A percentile compares a stretch with the other conserved stretches of the same genome.
Conservation (phyloP, 1,140 invertebrate genomes). For the Zaprionus capensis region DNA sequence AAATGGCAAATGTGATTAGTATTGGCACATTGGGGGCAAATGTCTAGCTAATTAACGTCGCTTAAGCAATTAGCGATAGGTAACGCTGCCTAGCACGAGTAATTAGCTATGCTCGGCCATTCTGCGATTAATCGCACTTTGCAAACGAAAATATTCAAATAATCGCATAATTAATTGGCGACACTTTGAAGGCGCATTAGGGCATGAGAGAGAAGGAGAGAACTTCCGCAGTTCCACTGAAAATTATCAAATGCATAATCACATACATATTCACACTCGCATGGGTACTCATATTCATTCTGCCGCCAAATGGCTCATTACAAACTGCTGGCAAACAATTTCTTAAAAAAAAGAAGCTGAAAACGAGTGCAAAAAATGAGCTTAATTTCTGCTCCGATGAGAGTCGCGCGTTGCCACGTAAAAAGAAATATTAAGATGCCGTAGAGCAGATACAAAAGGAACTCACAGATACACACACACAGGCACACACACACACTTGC, state of each 20-base stretch:
- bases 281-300: slow-evolving; percentile 11
- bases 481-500: neutral
- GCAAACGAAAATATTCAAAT: slow-evolving; percentile 1
- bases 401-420: slow-evolving; percentile 46
- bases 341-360: slow-evolving; percentile 18
- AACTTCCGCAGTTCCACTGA: neutral
- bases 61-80: slow-evolving; percentile 24
- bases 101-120: slow-evolving; percentile 1
- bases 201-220: neutral
- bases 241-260: neutral
- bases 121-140: neutral
- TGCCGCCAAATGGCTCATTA: slow-evolving; percentile 39
- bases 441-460: neutral
- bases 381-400: slow-evolving; percentile 37
- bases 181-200: neutral
- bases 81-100: neutral
- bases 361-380: slow-evolving; percentile 32
- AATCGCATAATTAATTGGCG: slow-evolving; percentile 30
- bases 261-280: slow-evolving; percentile 15
- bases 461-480: slow-evolving; percentile 6
- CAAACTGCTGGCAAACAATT: slow-evolving; percentile 33
- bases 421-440: slow-evolving; percentile 54
- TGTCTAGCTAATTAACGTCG: slow-evolving; percentile 23
- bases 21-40: neutral
- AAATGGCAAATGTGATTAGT: slow-evolving; percentile 24